phyloP scores from a whole-genome alignment of 1,140 invertebrate genomes.

The Orius laevigatus region DNA sequence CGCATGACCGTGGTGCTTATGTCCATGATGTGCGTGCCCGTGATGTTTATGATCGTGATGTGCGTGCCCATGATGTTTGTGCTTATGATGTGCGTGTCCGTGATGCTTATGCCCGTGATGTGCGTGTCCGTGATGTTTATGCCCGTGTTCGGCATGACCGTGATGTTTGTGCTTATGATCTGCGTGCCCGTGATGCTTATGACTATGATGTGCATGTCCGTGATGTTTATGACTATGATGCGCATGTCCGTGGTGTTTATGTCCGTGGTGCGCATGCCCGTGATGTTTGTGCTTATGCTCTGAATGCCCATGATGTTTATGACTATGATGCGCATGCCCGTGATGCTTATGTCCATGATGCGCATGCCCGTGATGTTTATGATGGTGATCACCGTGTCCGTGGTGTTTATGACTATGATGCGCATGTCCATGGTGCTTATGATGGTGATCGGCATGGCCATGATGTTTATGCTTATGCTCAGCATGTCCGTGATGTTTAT shows the following conservation, averaged over 20 bases:
- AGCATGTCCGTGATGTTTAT: conserved; percentile 2
- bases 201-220: neutral
- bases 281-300: neutral
- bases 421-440: conserved; percentile 6
- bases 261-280: neutral
- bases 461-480: conserved; percentile 8
- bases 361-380: neutral
- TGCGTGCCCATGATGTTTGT: conserved; percentile 6
- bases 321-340: neutral
- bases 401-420: conserved; percentile 9
- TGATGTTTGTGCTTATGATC: conserved; percentile 1
- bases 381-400: neutral
- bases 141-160: neutral
- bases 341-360: neutral
- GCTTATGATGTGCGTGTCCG: neutral
- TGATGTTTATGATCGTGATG: conserved; percentile 5
- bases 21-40: neutral
- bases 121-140: neutral
- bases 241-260: neutral
- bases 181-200: neutral
- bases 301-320: neutral
- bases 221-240: neutral
- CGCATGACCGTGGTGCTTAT: conserved; percentile 2
- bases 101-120: conserved; percentile 1
- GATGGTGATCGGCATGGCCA: neutral